phyloP scores from a whole-genome alignment of 2,797 vertebrate species.

The Anguilla obscura region DNA sequence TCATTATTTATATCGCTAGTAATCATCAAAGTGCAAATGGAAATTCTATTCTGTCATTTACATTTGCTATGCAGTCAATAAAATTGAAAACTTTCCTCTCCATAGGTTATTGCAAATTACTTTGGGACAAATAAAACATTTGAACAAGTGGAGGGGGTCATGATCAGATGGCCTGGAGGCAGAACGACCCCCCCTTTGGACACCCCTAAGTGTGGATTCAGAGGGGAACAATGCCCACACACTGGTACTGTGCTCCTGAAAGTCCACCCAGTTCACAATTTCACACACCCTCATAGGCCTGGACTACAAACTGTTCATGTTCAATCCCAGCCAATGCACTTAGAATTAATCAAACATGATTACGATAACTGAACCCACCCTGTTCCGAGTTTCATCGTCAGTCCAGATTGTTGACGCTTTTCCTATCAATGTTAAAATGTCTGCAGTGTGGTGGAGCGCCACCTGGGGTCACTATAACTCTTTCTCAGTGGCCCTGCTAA shows the following conservation, averaged over 20 bases:
- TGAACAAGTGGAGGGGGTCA: conserved; percentile 45
- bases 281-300: not conserved
- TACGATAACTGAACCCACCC: not conserved
- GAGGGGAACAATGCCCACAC: conserved; percentile 45
- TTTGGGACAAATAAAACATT: conserved; percentile 52
- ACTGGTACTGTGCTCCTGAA: conserved; percentile 35
- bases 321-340: not conserved
- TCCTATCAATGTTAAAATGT: not conserved
- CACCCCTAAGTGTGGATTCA: conserved; percentile 52
- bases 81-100: not conserved
- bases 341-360: not conserved
- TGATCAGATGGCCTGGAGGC: conserved; percentile 51
- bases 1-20: not conserved
- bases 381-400: not conserved
- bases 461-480: conserved; percentile 30
- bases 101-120: conserved; percentile 54
- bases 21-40: not conserved
- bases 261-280: not conserved
- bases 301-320: not conserved
- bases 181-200: conserved; percentile 47
- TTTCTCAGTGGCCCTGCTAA: not conserved
- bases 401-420: not conserved
- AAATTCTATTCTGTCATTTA: not conserved
- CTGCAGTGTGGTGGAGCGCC: not conserved
- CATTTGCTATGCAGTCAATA: not conserved